Base-by-base conservation (phyloP, 2,888 invertebrate genomes). In the Crepidodera aurea region DNA sequence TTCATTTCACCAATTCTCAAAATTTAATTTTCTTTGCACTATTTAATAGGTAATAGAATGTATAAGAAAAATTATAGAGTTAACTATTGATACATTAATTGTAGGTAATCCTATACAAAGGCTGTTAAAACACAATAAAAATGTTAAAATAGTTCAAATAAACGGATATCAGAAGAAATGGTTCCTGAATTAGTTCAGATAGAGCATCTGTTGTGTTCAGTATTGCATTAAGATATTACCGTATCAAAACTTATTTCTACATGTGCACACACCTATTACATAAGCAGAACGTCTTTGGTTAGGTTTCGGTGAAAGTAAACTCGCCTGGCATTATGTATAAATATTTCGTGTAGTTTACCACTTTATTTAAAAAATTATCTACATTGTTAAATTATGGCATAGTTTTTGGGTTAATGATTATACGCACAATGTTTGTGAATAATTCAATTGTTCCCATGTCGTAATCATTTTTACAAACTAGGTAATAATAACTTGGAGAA, bases 281-380 rank as follows among this genome's bases (percentile, higher is more conserved):
- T 77, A 77, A 77, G 66, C 62, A 69, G 74, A 78, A 75, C 76
- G 76, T 77, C 78, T 78, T 77, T 75, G 74, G 74, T 77, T 75
- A 73, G 73, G 74, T 75, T 75, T 75, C 63, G 75, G 78, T 77
- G 78, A 77, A 78, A 78, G 77, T 78, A 75, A 71, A 61, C 65
- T 67, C 61, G 58, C 55, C 60, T 65, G 62, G 56, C 68, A 69
- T 67, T 70, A 69, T 70, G 65, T 68, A 60, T 62, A 56, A 48
- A 55, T 34, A 42, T 60, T 55, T 60, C 60, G 22, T 50, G 29
- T 40, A 50, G 16, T 67, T 59, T 61, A 58, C 51, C 58, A 56
- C 51, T 65, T 54, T 39, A 37, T 57, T 60, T 55, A n/a, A 59
- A 65, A 60, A 62, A 46, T 53, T 51, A 60, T 62, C 29, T 58